Evolutionary conservation across 2,888 invertebrate genomes (phyloP), one percentile per base, ranked within the genome.

Genomic region (Eristalis intricaria): DNA sequence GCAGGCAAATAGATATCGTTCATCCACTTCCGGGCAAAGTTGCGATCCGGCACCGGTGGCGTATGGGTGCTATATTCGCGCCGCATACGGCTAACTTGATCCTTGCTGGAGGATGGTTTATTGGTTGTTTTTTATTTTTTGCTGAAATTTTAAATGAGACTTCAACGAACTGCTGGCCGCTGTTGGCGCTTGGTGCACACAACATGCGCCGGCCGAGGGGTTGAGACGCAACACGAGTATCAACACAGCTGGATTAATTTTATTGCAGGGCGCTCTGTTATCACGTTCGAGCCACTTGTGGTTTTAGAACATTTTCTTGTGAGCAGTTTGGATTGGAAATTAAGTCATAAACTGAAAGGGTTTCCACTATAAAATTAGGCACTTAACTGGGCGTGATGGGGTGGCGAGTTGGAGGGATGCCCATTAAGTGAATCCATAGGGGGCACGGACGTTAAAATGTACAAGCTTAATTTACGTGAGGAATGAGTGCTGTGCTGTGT

Each of bases 191-290:
- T 3, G 43, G 2, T n/a, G n/a, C 7, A n/a, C 50, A 50, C 19
- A 50, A 50, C 50, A 50, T 50, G 50, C 8, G 50, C 19, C 38
- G 38, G 38, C 38, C 13, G 38, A 13, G 38, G 32, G 38, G 38
- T 35, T 35, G 35, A 8, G 35, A 4, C n/a, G 7, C 43, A n/a
- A 19, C 50, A 50, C 50, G 50, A 50, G 50, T 50, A 19, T 50
- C 50, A 50, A 50, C 50, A 50, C 50, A 50, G 50, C 50, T 50
- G 50, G 50, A 50, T 64, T 64, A 64, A 38, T 64, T 64, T 64
- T 64, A 50, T 50, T 50, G 50, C 50, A 50, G 1, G 8, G 50
- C 8, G 50, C 50, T n/a, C n/a, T 50, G 50, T 50, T 50, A 50
- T 32, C 35, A 64, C 64, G 13, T 35, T 38, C 22, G 35, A 35